phyloP scores from a whole-genome alignment of 2,113 vertebrate genomes.

The Furnarius figulus region DNA sequence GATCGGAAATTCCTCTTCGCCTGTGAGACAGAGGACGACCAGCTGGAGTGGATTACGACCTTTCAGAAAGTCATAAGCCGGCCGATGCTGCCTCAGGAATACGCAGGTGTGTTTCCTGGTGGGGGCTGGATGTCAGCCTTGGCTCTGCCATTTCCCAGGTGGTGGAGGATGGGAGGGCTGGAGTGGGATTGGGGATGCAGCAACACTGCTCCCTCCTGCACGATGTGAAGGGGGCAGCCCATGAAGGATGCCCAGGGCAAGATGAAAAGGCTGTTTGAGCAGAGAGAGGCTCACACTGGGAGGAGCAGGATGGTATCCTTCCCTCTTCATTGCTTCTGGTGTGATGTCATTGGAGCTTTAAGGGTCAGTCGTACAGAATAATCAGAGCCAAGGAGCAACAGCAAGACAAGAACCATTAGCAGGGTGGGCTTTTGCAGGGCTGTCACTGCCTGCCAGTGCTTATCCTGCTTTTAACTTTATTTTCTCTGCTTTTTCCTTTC shows the following conservation, averaged over 20 bases:
- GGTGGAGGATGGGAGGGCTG: not conserved
- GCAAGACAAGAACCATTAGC: not conserved
- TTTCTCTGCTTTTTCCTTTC: constrained; percentile 29
- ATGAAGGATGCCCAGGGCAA: too few species aligned
- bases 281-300: not conserved
- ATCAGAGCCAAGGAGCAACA: not conserved
- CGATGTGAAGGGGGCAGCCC: rapidly evolving
- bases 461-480: not conserved
- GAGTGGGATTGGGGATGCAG: not conserved
- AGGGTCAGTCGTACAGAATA: not conserved
- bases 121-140: not conserved
- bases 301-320: not conserved
- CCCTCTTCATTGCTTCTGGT: not conserved
- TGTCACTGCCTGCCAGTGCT: rapidly evolving
- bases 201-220: rapidly evolving
- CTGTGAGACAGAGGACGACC: constrained; percentile 89
- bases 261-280: not conserved
- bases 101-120: constrained; percentile 80
- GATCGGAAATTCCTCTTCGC: constrained; percentile 95
- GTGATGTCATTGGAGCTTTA: not conserved
- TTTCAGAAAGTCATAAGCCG: constrained; percentile 92
- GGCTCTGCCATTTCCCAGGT: rapidly evolving
- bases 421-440: not conserved
- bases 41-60: constrained; percentile 89
- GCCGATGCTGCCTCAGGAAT: constrained; percentile 97